Evolutionary conservation across 2,113 vertebrate species (phyloP).

Genomic region (Columbina picui): DNA sequence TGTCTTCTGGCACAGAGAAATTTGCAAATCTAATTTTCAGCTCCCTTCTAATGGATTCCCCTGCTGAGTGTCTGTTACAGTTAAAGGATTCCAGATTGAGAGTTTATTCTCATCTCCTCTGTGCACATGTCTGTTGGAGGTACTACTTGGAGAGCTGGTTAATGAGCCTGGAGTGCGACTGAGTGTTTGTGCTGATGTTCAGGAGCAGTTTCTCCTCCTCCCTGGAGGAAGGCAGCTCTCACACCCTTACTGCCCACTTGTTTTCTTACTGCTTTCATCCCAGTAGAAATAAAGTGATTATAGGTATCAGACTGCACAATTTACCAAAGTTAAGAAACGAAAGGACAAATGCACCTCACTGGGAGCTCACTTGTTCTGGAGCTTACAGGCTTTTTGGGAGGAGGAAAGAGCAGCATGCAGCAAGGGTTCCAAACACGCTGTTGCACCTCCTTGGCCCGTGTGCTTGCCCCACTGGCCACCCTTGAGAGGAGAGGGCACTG

Average conservation of each 20-base stretch:
- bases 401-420: not conserved
- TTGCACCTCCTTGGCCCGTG: not conserved
- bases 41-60: not conserved
- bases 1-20: not conserved
- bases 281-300: not conserved
- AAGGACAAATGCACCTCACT: not conserved
- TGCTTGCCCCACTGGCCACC: not conserved
- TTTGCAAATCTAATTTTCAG: constrained; percentile 23
- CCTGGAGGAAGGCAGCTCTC: not conserved
- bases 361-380: not conserved
- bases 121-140: not conserved
- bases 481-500: not conserved
- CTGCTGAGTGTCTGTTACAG: not conserved
- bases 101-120: not conserved
- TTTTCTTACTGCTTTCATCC: not conserved
- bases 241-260: not conserved
- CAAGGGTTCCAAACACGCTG: not conserved
- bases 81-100: constrained; percentile 1
- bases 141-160: not conserved
- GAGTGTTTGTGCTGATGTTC: not conserved
- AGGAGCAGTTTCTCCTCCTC: not conserved
- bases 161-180: not conserved
- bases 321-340: not conserved
- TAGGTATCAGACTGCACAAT: not conserved
- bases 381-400: accelerated